Evolutionary conservation across 2,888 invertebrate genomes (phyloP), one percentile per base, ranked within the genome.

Genomic region (Phyto melanocephala): DNA sequence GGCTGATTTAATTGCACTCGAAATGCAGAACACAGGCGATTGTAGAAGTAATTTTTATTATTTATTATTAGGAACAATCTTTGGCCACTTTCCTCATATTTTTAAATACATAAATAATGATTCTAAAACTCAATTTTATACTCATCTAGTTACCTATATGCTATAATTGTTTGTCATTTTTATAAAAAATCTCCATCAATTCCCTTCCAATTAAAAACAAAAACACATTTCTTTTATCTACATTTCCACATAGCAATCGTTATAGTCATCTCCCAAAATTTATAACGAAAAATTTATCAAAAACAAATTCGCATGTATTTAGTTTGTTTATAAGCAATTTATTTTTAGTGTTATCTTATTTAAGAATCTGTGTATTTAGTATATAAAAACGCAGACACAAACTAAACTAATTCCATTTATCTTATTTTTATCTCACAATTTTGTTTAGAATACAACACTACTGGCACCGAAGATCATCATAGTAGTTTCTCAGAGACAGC

Each of bases 401-500:
- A 62, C 10, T 11, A 8, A 17, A 13, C 11, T 52, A 45, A 52
- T 22, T 50, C 1, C 40, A 63, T 10, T 33, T 37, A 13, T 2
- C 33, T 63, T 42, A 22, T 47, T 42, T 60, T 22, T 50, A 28
- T 28, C 20, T 71, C 3, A 58, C 3, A 58, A 52, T 52, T 78
- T 52, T 63, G 22, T 22, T 67, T 75, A 90, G 95, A 94, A 88
- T 92, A 92, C 81, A 77, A 77, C 33, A 93, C 93, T 0, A 93
- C 93, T 10, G 93, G 94, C 24, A 93, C 94, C 0, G 95, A 95
- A 89, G 95, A 95, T 88, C 95, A 95, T 86, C 90, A 90, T 63
- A 94, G 95, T 87, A 96, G 96, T 88, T 94, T 96, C 90, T 97
- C 96, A 0, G 98, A 98, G 90, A 96, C 96, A 87, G 97, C 97